These are phyloP conservation scores for Epinephelus malabaricus DNA, from an alignment of 2,797 vertebrate species.

Conservation along the genomic window DNA sequence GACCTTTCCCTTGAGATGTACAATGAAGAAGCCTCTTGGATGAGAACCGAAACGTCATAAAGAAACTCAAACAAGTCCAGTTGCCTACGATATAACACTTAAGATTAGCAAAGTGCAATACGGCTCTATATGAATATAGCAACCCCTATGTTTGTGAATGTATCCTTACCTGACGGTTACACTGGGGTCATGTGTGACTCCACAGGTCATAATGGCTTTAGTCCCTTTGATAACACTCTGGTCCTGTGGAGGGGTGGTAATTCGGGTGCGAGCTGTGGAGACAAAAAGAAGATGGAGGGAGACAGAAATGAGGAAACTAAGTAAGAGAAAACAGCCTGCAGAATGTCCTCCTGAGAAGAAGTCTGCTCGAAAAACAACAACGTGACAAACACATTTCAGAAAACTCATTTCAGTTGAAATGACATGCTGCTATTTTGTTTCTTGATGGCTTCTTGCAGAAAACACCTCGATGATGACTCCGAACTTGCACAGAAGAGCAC, in stretches of 20 bases:
- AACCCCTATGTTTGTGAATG: background rate
- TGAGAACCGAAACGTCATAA: too few relatives aligned
- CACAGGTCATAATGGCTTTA: conserved; percentile 94
- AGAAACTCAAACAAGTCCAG: too few relatives aligned
- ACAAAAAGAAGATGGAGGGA: background rate
- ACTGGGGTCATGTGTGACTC: conserved; percentile 94
- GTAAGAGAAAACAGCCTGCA: background rate
- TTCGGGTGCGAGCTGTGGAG: conserved; percentile 92
- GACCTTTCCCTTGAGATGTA: too few relatives aligned
- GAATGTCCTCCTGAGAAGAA: conserved; percentile 30
- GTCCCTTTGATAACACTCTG: conserved; percentile 99
- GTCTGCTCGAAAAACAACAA: conserved; percentile 18
- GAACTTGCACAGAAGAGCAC: conserved; percentile 39
- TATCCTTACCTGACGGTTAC: conserved; percentile 90
- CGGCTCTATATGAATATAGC: background rate
- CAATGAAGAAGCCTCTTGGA: too few relatives aligned
- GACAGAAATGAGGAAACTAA: background rate
- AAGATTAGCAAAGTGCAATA: too few relatives aligned
- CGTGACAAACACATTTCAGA: conserved; percentile 51
- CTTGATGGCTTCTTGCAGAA: conserved; percentile 47
- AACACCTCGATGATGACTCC: conserved; percentile 36
- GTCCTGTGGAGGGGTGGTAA: conserved; percentile 92
- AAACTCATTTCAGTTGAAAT: conserved; percentile 66
- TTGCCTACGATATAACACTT: too few relatives aligned
- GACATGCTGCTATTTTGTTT: conserved; percentile 49